phyloP scores from a whole-genome alignment of 1,140 invertebrate genomes.

The Globodera ellingtonae region DNA sequence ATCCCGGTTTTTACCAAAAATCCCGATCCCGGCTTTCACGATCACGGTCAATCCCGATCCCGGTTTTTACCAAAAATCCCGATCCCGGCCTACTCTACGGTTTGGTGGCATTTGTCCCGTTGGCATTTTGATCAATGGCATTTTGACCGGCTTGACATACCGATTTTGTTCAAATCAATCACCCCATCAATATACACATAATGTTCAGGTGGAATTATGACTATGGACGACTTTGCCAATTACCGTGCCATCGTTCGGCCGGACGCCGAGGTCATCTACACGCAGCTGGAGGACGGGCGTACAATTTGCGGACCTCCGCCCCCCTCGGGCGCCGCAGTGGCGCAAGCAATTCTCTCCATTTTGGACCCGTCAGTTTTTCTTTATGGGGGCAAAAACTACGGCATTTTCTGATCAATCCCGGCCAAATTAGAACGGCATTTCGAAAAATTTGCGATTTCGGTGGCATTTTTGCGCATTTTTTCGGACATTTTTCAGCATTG shows the following conservation, averaged over 20 bases:
- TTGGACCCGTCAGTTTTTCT: conserved; percentile 31
- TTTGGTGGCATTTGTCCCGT: too few species aligned
- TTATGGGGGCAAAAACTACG: background rate
- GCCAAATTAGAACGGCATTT: background rate
- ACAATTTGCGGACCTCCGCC: conserved; percentile 60
- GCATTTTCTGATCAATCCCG: too few species aligned
- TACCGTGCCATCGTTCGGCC: conserved; percentile 71
- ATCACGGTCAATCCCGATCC: too few species aligned
- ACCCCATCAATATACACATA: too few species aligned
- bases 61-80: too few species aligned
- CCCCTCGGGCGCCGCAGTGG: conserved; percentile 56
- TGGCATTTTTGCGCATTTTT: background rate
- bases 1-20: too few species aligned
- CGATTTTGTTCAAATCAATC: too few species aligned
- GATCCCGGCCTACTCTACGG: too few species aligned
- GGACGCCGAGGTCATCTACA: conserved; percentile 68
- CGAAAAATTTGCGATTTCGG: background rate
- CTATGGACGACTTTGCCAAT: conserved; percentile 75
- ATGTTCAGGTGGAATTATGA: conserved; percentile 74
- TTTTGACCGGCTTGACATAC: too few species aligned
- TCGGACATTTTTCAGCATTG: conserved; percentile 38
- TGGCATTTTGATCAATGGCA: too few species aligned
- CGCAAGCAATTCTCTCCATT: conserved; percentile 57
- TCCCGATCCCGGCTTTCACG: too few species aligned
- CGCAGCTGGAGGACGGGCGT: conserved; percentile 43